Evolutionary conservation across 2,888 invertebrate genomes (phyloP).

Genomic region (Oeneis ivallda): DNA sequence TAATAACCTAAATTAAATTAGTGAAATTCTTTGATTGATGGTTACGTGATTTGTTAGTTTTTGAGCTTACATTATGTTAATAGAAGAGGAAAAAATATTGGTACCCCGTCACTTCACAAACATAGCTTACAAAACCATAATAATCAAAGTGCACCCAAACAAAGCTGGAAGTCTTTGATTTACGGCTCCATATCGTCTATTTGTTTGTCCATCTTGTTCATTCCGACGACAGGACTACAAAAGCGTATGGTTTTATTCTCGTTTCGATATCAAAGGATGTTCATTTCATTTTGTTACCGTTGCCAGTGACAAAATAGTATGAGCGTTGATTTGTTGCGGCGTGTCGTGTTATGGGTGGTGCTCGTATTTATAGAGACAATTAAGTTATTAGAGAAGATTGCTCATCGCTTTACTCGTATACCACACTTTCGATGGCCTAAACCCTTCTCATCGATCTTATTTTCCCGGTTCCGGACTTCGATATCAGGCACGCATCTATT

Average conservation of each 20-base stretch:
- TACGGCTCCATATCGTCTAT: constrained; percentile 23
- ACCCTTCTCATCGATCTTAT: no score
- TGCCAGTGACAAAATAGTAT: constrained; percentile 18
- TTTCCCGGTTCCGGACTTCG: no score
- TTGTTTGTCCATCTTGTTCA: constrained; percentile 29
- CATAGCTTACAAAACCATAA: background rate
- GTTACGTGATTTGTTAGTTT: no score
- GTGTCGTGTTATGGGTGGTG: constrained; percentile 23
- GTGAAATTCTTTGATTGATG: no score
- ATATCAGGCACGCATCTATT: no score
- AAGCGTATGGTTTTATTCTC: constrained; percentile 48
- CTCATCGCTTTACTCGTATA: background rate
- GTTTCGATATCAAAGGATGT: constrained; percentile 52
- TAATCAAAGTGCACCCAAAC: constrained; percentile 6
- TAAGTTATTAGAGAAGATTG: constrained; percentile 4
- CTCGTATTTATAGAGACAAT: constrained; percentile 16
- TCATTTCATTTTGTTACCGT: constrained; percentile 42
- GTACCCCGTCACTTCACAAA: background rate
- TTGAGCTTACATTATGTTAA: background rate
- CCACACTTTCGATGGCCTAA: no score
- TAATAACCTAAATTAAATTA: no score
- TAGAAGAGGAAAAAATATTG: background rate
- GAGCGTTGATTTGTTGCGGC: constrained; percentile 25
- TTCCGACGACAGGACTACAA: constrained; percentile 30
- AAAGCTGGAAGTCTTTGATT: constrained; percentile 24